phyloP scores from a whole-genome alignment of 1,140 invertebrate genomes.

The Heliconius melpomene region DNA sequence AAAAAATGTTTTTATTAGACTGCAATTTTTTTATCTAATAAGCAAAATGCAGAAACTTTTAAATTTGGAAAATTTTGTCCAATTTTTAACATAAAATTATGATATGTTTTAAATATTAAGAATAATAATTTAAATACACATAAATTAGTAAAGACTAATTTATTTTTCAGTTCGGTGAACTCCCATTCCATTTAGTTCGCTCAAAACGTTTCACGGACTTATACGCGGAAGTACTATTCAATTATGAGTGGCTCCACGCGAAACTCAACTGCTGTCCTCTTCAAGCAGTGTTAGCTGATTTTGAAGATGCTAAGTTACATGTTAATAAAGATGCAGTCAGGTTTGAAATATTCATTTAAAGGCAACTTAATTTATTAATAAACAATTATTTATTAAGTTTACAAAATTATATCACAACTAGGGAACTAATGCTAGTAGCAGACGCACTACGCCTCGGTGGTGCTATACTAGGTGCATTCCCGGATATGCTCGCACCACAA shows the following conservation, averaged over 20 bases:
- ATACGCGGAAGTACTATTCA: constrained; percentile 96
- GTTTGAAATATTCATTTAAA: constrained; percentile 45
- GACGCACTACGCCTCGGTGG: constrained; percentile 96
- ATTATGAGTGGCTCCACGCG: constrained; percentile 98
- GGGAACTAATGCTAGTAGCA: constrained; percentile 95
- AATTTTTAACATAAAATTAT: too few species aligned
- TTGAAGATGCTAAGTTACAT: constrained; percentile 95
- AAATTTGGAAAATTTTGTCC: too few species aligned
- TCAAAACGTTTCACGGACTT: constrained; percentile 95
- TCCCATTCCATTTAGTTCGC: constrained; percentile 96
- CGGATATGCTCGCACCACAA: constrained; percentile 98
- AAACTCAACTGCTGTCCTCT: constrained; percentile 97
- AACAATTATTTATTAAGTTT: too few species aligned
- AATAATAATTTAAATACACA: too few species aligned
- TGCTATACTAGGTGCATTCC: constrained; percentile 93
- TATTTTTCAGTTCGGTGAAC: constrained; percentile 90
- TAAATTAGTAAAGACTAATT: too few species aligned
- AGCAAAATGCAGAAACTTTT: too few species aligned
- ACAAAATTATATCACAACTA: constrained; percentile 56
- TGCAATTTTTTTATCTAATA: too few species aligned
- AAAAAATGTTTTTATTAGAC: too few species aligned
- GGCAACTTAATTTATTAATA: too few species aligned
- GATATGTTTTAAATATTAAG: too few species aligned
- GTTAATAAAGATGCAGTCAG: constrained; percentile 92
- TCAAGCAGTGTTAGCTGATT: constrained; percentile 96